Base-by-base conservation (phyloP, 2,797 vertebrate species). In the Acropternis orthonyx region DNA sequence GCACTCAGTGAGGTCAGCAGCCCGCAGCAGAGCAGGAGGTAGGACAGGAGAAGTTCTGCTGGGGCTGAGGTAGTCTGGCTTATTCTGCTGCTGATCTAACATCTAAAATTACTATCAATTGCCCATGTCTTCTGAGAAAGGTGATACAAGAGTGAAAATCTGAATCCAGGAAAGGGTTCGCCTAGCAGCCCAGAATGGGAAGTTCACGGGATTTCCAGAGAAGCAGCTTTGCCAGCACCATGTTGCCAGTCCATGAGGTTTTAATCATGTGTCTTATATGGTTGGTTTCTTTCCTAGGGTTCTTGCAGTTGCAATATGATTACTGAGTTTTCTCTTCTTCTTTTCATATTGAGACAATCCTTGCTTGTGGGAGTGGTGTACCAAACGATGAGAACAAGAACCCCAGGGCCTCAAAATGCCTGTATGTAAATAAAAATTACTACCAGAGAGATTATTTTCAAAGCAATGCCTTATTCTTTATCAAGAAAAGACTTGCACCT, bases 371-470 rank as follows among this genome's bases (percentile, higher is more conserved):
- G 49, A 88, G 14, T 36, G 69, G 44, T 58, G 58, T 83, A 85
- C 14, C 67, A 83, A 93, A 46, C 14, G 44, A 61, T 24, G 55
- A 92, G 69, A 93, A 88, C 24, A 66, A 72, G 66, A 95, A 81
- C n/a, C 44, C 36, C 41, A 59, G 28, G 55, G 80, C 43, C 63
- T 69, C 51, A 73, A 73, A 93, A 88, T 81, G 81, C 55, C n/a
- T 79, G 2, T 46, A 44, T 85, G 67, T 81, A 91, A 94, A 92
- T 73, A 91, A 75, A 82, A 39, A 27, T 34, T 65, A 79, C 44
- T n/a, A 78, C 68, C 65, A 65, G 44, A 84, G 46, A 77, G 43
- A 49, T 86, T 59, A 88, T 75, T 91, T 95, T 90, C 88, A 96
- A 93, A 89, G 81, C 67, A 85, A 44, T 55, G 74, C 24, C 74